Percentiles rank a stretch among this genome's conserved stretches.
Conservation (phyloP, 2,888 invertebrate species). For the Brachypterus glaber region DNA sequence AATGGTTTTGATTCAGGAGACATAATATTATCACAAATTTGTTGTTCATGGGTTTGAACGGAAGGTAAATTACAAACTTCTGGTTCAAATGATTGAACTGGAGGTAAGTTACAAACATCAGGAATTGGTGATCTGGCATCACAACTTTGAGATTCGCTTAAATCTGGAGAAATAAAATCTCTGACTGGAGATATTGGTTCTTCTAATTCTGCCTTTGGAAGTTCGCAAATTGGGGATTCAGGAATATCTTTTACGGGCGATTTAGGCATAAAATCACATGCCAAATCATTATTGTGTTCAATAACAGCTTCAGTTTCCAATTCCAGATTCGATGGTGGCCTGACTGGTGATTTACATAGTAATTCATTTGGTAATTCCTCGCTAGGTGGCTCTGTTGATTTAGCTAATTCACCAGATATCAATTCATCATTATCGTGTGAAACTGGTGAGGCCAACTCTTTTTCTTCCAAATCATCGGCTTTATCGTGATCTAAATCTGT, state of each 20-base stretch:
- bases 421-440: constrained; percentile 23
- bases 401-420: constrained; percentile 13
- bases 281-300: constrained; percentile 4
- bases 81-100: constrained; percentile 9
- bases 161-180: constrained; percentile 10
- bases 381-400: constrained; percentile 20
- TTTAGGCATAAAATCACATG: constrained; percentile 7
- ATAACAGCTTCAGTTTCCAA: too few species aligned
- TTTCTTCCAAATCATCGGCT: constrained; percentile 23
- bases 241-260: constrained; percentile 11
- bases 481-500: constrained; percentile 30
- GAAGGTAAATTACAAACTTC: too few species aligned
- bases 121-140: constrained; percentile 3
- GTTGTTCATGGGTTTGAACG: background rate
- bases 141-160: background rate
- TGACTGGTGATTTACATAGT: too few species aligned
- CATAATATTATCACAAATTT: too few species aligned
- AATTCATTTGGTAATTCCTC: constrained; percentile 13
- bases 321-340: too few species aligned
- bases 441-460: constrained; percentile 28
- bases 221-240: constrained; percentile 4
- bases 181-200: constrained; percentile 14
- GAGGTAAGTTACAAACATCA: too few species aligned
- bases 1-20: background rate
- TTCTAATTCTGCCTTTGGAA: constrained; percentile 12